phyloP scores from a whole-genome alignment of 1,140 invertebrate species.

The Delia radicum region DNA sequence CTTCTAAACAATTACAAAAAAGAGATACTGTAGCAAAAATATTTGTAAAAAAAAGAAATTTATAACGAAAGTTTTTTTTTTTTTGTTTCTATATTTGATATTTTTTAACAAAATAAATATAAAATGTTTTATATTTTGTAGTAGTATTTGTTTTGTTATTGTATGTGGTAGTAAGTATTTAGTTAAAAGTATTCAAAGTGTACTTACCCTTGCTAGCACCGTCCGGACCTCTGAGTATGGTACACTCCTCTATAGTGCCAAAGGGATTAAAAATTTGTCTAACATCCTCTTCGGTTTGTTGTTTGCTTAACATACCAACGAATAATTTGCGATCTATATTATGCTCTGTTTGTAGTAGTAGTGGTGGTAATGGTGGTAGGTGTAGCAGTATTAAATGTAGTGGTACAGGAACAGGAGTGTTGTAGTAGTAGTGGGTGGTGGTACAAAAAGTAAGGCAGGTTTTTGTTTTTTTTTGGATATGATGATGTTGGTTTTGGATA shows the following conservation, averaged over 20 bases:
- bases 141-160: not conserved
- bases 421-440: not conserved
- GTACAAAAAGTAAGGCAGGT: not conserved
- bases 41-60: not conserved
- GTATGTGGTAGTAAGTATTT: not conserved
- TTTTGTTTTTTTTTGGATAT: not conserved
- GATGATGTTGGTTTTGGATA: not conserved
- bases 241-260: slow-evolving; percentile 98
- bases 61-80: not conserved
- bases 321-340: slow-evolving; percentile 94
- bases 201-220: slow-evolving; percentile 92
- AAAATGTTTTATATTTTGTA: not conserved
- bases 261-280: slow-evolving; percentile 93
- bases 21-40: not conserved
- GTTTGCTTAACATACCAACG: slow-evolving; percentile 99
- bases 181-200: not conserved
- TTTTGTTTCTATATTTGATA: not conserved
- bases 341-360: slow-evolving; percentile 43
- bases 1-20: not conserved
- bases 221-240: slow-evolving; percentile 95
- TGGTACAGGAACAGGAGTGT: slow-evolving; percentile 42
- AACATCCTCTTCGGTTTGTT: slow-evolving; percentile 98
- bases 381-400: not conserved
- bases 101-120: not conserved
- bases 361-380: slow-evolving; percentile 1